Evolutionary conservation across 2,888 invertebrate genomes (phyloP), one percentile per base, ranked within the genome.

Genomic region (Tortricodes alternella): DNA sequence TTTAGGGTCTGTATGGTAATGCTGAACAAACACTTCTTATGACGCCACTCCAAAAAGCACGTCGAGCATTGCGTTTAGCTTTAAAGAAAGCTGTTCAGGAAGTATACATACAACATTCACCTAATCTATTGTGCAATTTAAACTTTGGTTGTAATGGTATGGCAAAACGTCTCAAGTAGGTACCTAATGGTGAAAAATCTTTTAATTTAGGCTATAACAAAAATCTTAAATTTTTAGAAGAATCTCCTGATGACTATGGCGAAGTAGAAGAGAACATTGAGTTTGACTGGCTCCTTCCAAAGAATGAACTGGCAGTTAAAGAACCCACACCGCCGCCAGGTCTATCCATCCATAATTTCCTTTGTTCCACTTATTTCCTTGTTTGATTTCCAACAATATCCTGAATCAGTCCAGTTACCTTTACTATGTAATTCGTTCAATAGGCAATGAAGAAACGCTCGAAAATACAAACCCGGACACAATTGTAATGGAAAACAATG

Each of bases 41-140:
- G 59, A 88, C 80, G 64, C 92, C 79, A 37, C 80, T 84, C 65
- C 89, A 83, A 80, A 91, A 85, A 75, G 92, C 83, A 50, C 89
- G 86, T 43, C 85, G 71, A 65, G 89, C 85, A 66, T 80, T 83
- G 59, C 82, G 67, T 53, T 72, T 76, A 63, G 92, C 85, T 62
- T 76, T 89, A 55, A 85, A 77, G 68, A 87, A 81, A 71, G 91
- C 85, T 56, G 78, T 86, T 9, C 82, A 86, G 62, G 80, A 91
- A 65, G 68, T 86, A 43, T 78, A 73, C 59, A 68, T 76, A 16
- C 77, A 83, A 63, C 73, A 71, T 63, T 76, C 82, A 41, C 72
- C 85, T 16, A 80, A 80, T 61, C 71, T 73, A 18, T 70, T 76
- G 19, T 66, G 64, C 60, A 74, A 71, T 35, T 44, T 75, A 6